Evolutionary conservation across 2,888 invertebrate species (phyloP).

Genomic region (Hydraecia micacea): DNA sequence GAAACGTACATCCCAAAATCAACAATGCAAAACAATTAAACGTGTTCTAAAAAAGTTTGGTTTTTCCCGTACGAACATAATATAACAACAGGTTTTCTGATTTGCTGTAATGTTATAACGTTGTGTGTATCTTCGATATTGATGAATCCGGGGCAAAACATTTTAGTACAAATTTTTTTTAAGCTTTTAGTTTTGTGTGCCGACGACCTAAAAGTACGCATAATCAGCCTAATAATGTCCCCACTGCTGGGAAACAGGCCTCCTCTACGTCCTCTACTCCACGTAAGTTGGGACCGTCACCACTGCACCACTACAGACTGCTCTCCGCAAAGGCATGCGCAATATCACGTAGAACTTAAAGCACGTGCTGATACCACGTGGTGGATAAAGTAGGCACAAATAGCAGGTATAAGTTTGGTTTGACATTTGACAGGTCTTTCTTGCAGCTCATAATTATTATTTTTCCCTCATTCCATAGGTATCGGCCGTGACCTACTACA

Average conservation of each 20-base stretch:
- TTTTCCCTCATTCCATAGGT: not conserved
- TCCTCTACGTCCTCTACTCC: not conserved
- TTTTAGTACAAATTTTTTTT: not conserved
- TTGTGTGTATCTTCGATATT: not conserved
- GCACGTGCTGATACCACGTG: not conserved
- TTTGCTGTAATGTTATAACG: not conserved
- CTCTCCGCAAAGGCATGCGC: not conserved
- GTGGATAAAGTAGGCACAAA: not conserved
- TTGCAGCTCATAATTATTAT: not conserved
- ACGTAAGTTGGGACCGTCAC: not conserved
- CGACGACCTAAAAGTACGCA: not conserved
- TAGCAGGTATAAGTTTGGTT: not conserved
- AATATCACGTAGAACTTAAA: not conserved
- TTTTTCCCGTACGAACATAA: slow-evolving; percentile 1
- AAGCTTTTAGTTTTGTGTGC: not conserved
- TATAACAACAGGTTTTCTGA: slow-evolving; percentile 28
- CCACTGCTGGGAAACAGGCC: not conserved
- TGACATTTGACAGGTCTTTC: not conserved
- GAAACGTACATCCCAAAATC: slow-evolving; percentile 38
- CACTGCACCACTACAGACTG: not conserved
- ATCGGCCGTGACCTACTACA: not conserved
- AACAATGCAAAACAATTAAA: slow-evolving; percentile 19
- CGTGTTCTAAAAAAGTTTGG: slow-evolving; percentile 14
- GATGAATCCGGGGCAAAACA: not conserved
- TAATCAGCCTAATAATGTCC: not conserved